A percentile compares a stretch with the other conserved stretches of the same genome.
These are phyloP conservation scores for Brotula barbata DNA, from an alignment of 2,797 vertebrate species.

Conservation along the genomic window DNA sequence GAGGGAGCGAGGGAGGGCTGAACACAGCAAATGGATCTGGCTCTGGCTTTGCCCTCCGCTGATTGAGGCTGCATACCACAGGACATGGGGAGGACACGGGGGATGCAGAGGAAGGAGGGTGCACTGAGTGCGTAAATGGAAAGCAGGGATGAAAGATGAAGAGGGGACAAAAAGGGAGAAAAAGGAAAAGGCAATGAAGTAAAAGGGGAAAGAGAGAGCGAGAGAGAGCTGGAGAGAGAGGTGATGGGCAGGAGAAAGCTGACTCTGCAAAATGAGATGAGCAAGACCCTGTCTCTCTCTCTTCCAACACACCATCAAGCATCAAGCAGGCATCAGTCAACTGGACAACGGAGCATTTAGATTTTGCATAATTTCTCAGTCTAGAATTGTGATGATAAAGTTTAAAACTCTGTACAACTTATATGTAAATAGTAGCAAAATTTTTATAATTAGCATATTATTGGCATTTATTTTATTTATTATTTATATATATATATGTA, in stretches of 20 bases:
- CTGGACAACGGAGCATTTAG: conserved; percentile 28
- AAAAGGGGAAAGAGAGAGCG: conserved; percentile 10
- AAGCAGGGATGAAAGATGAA: conserved; percentile 33
- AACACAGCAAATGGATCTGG: conserved; percentile 62
- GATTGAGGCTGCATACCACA: conserved; percentile 44
- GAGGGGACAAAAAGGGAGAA: conserved; percentile 41
- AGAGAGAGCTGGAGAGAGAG: conserved; percentile 17
- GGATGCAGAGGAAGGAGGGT: conserved; percentile 7
- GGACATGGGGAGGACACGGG: conserved; percentile 16
- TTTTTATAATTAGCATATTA: no score
- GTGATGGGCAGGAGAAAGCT: conserved; percentile 61
- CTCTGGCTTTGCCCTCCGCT: conserved; percentile 50
- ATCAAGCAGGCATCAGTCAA: no score
- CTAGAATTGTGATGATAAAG: neutral
- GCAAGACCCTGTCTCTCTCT: conserved; percentile 54
- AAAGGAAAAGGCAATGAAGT: neutral
- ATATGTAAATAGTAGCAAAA: no score
- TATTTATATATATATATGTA: no score
- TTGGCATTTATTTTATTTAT: no score
- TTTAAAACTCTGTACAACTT: no score
- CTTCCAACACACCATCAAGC: no score
- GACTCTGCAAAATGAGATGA: conserved; percentile 69
- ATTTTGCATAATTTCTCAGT: neutral
- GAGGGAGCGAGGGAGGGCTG: conserved; percentile 26
- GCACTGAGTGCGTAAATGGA: neutral